Conservation (phyloP, 2,888 invertebrate species). For the Aleiodes alternator region DNA sequence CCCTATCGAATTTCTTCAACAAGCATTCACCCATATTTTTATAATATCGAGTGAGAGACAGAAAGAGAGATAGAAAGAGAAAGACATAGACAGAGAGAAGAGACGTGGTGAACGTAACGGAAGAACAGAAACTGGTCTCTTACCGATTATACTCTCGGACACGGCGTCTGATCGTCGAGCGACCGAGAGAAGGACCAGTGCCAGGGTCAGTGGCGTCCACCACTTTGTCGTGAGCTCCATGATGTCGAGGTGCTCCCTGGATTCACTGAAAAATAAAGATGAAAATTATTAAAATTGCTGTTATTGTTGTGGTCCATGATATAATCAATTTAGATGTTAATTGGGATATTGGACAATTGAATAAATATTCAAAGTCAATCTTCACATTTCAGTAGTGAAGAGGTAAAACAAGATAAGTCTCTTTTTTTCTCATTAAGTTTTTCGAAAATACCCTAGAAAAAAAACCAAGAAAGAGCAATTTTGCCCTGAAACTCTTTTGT, state of each 20-base stretch:
- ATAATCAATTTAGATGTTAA: too few species aligned
- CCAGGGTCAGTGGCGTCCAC: slow-evolving; percentile 58
- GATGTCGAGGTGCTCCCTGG: slow-evolving; percentile 45
- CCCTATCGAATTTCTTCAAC: slow-evolving; percentile 13
- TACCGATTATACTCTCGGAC: slow-evolving; percentile 71
- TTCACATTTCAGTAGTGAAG: not conserved
- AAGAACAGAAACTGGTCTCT: slow-evolving; percentile 49
- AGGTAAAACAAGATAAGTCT: too few species aligned
- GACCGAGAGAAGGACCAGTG: slow-evolving; percentile 61
- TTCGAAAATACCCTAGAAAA: too few species aligned
- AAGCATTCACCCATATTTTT: not conserved
- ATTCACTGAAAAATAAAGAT: slow-evolving; percentile 35
- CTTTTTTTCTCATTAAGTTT: too few species aligned
- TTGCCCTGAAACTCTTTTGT: too few species aligned
- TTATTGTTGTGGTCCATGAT: too few species aligned
- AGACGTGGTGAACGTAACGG: slow-evolving; percentile 10
- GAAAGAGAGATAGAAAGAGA: not conserved
- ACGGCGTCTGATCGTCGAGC: slow-evolving; percentile 61
- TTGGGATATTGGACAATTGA: too few species aligned
- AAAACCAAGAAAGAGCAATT: too few species aligned
- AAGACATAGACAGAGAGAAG: not conserved
- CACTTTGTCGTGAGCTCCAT: slow-evolving; percentile 54
- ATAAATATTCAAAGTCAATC: not conserved
- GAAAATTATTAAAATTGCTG: not conserved
- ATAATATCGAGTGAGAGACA: slow-evolving; percentile 15